These are phyloP conservation scores for Heteronetta atricapilla DNA, from an alignment of 2,113 vertebrate species.

Conservation along the genomic window DNA sequence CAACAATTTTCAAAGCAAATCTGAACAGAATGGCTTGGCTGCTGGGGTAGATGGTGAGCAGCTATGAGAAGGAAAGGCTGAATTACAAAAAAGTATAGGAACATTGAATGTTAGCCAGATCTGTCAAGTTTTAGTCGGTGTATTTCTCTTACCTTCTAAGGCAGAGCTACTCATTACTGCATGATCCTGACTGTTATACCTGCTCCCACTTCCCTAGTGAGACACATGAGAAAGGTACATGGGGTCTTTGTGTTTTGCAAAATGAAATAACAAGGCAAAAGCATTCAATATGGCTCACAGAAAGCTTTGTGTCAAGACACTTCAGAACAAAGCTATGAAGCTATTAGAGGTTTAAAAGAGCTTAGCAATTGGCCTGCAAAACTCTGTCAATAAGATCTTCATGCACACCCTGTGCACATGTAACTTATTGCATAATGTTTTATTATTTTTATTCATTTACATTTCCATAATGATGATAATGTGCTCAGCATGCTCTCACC, in stretches of 20 bases:
- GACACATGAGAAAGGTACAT: accelerated
- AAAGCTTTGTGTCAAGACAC: neutral
- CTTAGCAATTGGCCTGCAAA: neutral
- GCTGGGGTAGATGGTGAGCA: neutral
- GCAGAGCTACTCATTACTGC: neutral
- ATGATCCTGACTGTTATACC: neutral
- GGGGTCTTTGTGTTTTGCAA: neutral
- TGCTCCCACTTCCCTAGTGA: neutral
- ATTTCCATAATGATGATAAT: neutral
- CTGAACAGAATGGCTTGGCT: neutral
- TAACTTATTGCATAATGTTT: neutral
- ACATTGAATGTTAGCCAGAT: neutral
- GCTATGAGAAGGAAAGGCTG: neutral
- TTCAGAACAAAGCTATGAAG: neutral
- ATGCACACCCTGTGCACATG: no score
- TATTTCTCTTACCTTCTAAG: neutral
- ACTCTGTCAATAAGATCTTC: neutral
- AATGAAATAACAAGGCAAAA: neutral
- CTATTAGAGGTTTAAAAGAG: no score
- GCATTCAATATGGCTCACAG: neutral
- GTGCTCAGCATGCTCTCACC: neutral
- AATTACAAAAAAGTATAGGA: neutral
- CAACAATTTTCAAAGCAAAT: neutral
- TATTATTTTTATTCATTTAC: neutral
- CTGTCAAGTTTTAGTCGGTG: neutral